Evolutionary conservation across 2,113 vertebrate genomes (phyloP), one percentile per base, ranked within the genome.

Genomic region (Phyllostomus discolor): DNA sequence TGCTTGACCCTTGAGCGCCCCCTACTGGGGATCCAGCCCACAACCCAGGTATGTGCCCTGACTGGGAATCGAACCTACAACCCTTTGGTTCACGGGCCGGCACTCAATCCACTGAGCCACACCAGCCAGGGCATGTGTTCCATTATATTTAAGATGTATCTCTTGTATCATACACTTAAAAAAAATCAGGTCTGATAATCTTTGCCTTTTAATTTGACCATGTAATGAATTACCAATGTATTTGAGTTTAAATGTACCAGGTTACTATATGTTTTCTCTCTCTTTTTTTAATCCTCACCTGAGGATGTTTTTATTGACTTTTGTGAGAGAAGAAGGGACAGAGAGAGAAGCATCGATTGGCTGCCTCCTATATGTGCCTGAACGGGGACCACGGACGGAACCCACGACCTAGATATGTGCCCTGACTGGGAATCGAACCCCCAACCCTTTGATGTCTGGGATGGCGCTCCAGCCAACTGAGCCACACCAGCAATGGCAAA

Each of bases 101-200:
- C 43, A 43, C 43, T 43, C 43, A 43, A 43, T 43, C 43, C 5
- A 43, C 43, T 43, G 43, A 43, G 43, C 43, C 43, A 43, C 43
- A 43, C 43, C 43, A 43, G 43, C 43, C 43, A 43, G 6, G 43
- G 43, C 43, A 43, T 83, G 43, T 87, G 26, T 72, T 62, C 52
- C 52, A 57, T 92, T 95, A 80, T 62, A 80, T 76, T 93, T 97
- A 92, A 75, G 50, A 50, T 43, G 28, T 86, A 4, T 82, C 10
- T 94, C 41, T 75, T 91, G 11, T 89, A 73, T 86, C 66, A 31
- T 20, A 67, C 15, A 80, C 22, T 89, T 84, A 16, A 38, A 70
- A 87, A 90, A 73, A 80, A 91, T 57, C 0, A 72, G 43, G n/a
- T 43, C n/a, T 88, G 41, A 83, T 82, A 69, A 50, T 78, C 19